Conservation (phyloP, 2,888 invertebrate species). For the Nineta flava region DNA sequence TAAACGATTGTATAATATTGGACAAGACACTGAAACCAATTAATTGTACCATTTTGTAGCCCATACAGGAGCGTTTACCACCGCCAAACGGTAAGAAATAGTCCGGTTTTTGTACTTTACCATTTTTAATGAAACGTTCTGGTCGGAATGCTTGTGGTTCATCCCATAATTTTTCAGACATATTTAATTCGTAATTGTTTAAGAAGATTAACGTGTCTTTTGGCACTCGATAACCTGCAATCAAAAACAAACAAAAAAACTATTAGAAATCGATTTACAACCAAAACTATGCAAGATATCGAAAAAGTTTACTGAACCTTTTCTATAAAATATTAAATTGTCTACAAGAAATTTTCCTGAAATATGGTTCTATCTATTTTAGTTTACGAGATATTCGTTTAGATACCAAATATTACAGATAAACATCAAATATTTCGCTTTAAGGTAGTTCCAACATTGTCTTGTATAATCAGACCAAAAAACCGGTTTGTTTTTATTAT, state of each 20-base stretch:
- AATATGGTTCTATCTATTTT: too few species aligned
- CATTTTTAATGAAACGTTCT: slow-evolving; percentile 40
- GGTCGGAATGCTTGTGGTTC: slow-evolving; percentile 42
- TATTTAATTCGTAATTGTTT: slow-evolving; percentile 50
- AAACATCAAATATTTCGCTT: too few species aligned
- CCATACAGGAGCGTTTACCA: slow-evolving; percentile 49
- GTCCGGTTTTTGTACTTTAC: slow-evolving; percentile 39
- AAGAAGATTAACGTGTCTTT: slow-evolving; percentile 47
- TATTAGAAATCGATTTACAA: not conserved
- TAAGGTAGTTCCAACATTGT: too few species aligned
- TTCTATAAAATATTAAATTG: too few species aligned
- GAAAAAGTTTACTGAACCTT: too few species aligned
- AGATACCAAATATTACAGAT: too few species aligned
- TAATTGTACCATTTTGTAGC: slow-evolving; percentile 47
- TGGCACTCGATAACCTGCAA: slow-evolving; percentile 39
- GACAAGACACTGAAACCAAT: slow-evolving; percentile 37
- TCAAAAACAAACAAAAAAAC: slow-evolving; percentile 10
- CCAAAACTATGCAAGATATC: too few species aligned
- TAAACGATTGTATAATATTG: slow-evolving; percentile 36
- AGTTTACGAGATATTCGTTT: too few species aligned
- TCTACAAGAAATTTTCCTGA: too few species aligned
- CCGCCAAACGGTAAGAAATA: slow-evolving; percentile 50
- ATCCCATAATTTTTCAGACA: slow-evolving; percentile 42
- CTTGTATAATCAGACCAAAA: too few species aligned
- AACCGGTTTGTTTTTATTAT: too few species aligned